phyloP scores from a whole-genome alignment of 2,888 invertebrate species.

The Chalcosyrphus nemorum region DNA sequence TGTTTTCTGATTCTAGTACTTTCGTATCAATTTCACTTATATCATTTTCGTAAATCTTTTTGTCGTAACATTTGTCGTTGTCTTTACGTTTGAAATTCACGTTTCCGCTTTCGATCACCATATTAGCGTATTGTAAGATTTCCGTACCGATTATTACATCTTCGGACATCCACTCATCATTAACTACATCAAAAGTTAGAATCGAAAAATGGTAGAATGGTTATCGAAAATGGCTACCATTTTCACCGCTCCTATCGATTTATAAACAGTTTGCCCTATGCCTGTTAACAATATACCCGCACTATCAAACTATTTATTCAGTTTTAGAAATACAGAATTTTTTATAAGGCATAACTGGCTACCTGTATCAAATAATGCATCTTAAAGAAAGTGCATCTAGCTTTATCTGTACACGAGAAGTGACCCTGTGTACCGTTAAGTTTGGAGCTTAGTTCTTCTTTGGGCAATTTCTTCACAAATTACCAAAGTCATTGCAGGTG shows the following conservation, averaged over 20 bases:
- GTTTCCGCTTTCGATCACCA: background rate
- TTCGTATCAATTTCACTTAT: constrained; percentile 6
- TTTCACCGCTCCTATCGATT: background rate
- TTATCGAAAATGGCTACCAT: background rate
- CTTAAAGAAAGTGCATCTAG: too few species aligned
- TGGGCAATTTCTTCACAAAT: too few species aligned
- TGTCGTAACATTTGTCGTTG: background rate
- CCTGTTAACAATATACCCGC: constrained; percentile 6
- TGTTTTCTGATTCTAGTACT: background rate
- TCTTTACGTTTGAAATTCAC: background rate
- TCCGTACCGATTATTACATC: constrained; percentile 13
- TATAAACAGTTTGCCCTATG: constrained; percentile 6
- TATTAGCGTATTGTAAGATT: constrained; percentile 3
- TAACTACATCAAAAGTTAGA: constrained; percentile 10
- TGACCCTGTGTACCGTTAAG: too few species aligned
- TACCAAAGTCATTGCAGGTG: too few species aligned
- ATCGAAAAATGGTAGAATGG: too few species aligned
- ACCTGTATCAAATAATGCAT: too few species aligned
- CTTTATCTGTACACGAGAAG: too few species aligned
- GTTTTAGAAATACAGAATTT: too few species aligned
- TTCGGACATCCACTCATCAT: constrained; percentile 12
- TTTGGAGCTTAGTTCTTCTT: too few species aligned
- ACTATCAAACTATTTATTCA: constrained; percentile 15
- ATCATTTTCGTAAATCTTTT: constrained; percentile 5
- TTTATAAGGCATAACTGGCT: too few species aligned